Evolutionary conservation across 2,113 vertebrate species (phyloP), one percentile per base, ranked within the genome.

Genomic region (Labeo rohita): DNA sequence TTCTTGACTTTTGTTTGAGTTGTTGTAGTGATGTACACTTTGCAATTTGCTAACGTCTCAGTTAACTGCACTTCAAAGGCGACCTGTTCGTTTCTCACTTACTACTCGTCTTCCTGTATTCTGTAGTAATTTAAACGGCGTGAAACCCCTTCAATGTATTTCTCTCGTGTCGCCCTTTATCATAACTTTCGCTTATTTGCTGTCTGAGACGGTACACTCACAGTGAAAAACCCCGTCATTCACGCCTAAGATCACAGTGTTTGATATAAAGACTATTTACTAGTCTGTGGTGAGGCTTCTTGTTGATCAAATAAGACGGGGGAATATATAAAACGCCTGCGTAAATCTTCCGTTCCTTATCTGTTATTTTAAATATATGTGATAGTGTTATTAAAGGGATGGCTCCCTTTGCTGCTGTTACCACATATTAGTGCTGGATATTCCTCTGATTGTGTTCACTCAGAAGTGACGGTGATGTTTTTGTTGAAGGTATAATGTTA

Each of bases 121-220:
- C 1, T 65, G 43, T 49, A 28, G 9, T 56, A 2, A 23, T 61
- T 61, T 61, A 36, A 80, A 65, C 3, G 1, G 13, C 45, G 59
- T 80, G 13, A 34, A 65, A 80, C 1, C 43, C 43, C 72, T 49
- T 8, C 10, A 28, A 28, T 49, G 13, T 23, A 45, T 45, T 61
- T 7, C 0, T 61, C 59, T 49, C 59, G 3, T 45, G 6, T 16
- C 39, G 12, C 8, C 12, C 21, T 80, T 65, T 10, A 65, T 65
- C 59, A 28, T 16, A 65, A 65, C 59, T 80, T 65, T 47, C 6
- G 39, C 43, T 49, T 34, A 81, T 81, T 81, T 49, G n/a, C 77
- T 63, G 18, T 13, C 54, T 8, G 34, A n/a, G 11, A 59, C 34
- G 28, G 21, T 9, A 59, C 28, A 54, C 10, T 56, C 34, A 78